A percentile compares a stretch with the other conserved stretches of the same genome.
Evolutionary conservation across 2,113 vertebrate genomes (phyloP).

Genomic region (Potamarius usumacintae): DNA sequence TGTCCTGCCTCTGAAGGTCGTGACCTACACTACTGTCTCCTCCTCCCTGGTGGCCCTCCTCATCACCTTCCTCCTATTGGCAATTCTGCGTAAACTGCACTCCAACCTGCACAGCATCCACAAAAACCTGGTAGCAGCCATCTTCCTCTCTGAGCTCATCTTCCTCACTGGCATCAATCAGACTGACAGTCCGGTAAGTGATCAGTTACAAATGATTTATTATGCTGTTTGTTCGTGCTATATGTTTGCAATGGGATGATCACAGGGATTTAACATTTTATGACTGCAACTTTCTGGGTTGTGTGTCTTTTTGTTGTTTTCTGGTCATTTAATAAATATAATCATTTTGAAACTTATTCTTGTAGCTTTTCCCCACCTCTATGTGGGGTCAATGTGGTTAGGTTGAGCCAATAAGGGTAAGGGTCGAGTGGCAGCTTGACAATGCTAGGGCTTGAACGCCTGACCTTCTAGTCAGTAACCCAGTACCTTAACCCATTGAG

Average conservation of each 20-base stretch:
- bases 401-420: too few relatives aligned
- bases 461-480: too few relatives aligned
- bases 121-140: constrained; percentile 77
- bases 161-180: constrained; percentile 85
- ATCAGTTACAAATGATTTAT: not conserved
- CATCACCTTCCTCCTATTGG: constrained; percentile 78
- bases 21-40: constrained; percentile 78
- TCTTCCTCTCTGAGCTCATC: constrained; percentile 83
- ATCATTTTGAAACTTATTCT: too few relatives aligned
- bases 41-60: constrained; percentile 80
- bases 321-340: not conserved
- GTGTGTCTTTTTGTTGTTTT: not conserved
- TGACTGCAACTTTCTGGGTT: not conserved
- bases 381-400: too few relatives aligned
- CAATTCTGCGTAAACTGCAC: constrained; percentile 71
- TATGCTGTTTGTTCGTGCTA: not conserved
- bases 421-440: too few relatives aligned
- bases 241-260: not conserved
- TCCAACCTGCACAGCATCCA: constrained; percentile 85
- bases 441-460: too few relatives aligned
- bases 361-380: too few relatives aligned
- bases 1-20: constrained; percentile 81
- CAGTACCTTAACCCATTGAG: too few relatives aligned
- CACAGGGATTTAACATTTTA: not conserved
- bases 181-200: constrained; percentile 82